These are phyloP conservation scores for Micromys minutus DNA, from an alignment of 2,113 vertebrate genomes.

Conservation along the genomic window DNA sequence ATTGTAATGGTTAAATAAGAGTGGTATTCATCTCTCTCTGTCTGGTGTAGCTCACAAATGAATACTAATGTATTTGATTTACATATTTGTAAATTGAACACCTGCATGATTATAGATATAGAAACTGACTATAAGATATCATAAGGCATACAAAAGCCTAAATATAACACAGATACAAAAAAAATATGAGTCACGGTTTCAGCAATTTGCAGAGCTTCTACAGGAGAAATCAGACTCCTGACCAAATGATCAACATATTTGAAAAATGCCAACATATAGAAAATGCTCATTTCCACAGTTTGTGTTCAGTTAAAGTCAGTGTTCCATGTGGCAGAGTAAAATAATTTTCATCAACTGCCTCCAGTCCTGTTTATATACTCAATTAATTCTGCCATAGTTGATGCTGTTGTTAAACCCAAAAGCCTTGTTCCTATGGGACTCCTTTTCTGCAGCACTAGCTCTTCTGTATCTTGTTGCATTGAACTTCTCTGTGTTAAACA, in stretches of 20 bases:
- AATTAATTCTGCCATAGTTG: background rate
- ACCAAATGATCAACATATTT: background rate
- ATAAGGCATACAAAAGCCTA: background rate
- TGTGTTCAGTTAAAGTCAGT: background rate
- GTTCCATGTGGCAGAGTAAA: background rate
- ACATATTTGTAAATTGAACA: background rate
- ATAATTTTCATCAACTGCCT: background rate
- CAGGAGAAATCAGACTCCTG: background rate
- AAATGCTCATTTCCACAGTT: background rate
- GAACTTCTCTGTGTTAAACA: background rate
- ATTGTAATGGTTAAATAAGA: no score
- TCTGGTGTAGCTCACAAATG: no score
- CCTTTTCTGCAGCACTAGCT: fast-evolving
- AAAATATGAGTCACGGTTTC: background rate
- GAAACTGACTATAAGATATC: background rate
- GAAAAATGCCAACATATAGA: background rate
- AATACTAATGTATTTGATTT: background rate
- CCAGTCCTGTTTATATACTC: background rate
- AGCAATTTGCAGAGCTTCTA: background rate
- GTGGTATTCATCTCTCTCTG: no score
- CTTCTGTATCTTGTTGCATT: no score
- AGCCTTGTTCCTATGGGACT: background rate
- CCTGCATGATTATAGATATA: background rate
- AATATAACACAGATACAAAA: background rate
- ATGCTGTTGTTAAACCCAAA: background rate